Base-by-base conservation (phyloP, 2,888 invertebrate genomes). In the Drosophila subquinaria region DNA sequence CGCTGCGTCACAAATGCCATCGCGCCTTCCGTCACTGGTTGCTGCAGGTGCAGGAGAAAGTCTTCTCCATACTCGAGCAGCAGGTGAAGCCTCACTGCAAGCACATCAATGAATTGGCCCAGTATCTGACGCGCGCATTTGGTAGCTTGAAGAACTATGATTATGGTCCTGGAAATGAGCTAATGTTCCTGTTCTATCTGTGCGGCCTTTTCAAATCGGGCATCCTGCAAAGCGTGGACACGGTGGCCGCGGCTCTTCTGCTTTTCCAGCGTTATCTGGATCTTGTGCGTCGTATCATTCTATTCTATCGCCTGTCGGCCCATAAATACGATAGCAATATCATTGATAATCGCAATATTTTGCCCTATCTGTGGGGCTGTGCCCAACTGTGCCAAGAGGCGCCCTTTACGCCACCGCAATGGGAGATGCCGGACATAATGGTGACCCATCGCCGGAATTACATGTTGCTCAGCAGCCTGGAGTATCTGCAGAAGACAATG, bases 251-350 rank as follows among this genome's bases (percentile, higher is more conserved):
- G 20, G 98, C 97, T 0, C 62, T 93, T 10, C 57, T 88, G 33
- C 76, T 93, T 0, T 93, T 90, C 51, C 90, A 88, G 83, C 96
- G 97, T 84, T 99, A 99, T 93, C 92, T 99, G 74, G 93, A 95
- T 43, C 94, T 99, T 75, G 96, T 95, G 15, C 95, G 99, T 71
- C 96, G 95, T 88, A 93, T 99, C 55, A 98, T 99, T 92, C 94
- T 95, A 70, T 96, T 95, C 2, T 99, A 99, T 92, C 94, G 97
- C 82, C 98, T 99, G 97, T 98, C 99, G 93, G 98, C 99, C 0
- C 99, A 99, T 8, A 98, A 98, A 91, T 98, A 98, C 88, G 99
- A 99, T 3, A 99, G 98, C 13, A 99, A 98, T 97, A 97, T 98
- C 89, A 94, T 99, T 60, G 99, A 99, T 93, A 99, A 99, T 92